Conservation (phyloP, 2,888 invertebrate species). For the Hedychridium roseum region DNA sequence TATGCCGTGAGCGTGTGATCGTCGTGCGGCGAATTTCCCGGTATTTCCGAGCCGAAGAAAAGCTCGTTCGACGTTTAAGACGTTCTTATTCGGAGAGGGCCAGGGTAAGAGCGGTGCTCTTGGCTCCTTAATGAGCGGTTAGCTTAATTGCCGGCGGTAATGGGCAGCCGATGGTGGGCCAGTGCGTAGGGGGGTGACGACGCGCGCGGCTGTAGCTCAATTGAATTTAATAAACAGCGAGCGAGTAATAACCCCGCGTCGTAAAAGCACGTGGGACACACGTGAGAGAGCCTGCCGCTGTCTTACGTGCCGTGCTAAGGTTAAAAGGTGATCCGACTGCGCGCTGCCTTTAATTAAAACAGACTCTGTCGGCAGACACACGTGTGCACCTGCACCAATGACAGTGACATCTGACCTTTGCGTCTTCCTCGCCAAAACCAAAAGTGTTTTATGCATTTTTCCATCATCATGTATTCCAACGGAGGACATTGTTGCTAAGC, state of each 20-base stretch:
- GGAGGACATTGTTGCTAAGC: too few relatives aligned
- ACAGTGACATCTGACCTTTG: background rate
- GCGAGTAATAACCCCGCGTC: conserved; percentile 27
- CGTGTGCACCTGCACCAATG: background rate
- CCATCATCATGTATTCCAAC: too few relatives aligned
- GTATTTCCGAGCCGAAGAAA: too few relatives aligned
- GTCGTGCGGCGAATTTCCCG: too few relatives aligned
- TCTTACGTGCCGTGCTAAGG: conserved; percentile 7
- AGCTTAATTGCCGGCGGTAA: conserved; percentile 26
- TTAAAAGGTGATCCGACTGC: conserved; percentile 23
- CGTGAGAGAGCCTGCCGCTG: conserved; percentile 8
- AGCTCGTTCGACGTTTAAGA: too few relatives aligned
- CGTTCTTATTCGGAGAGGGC: too few relatives aligned
- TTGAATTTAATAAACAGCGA: conserved; percentile 34
- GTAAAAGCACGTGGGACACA: conserved; percentile 31
- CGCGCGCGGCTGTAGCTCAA: conserved; percentile 15
- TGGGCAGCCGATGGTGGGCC: conserved; percentile 4
- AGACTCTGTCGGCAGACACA: background rate
- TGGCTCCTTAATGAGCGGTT: conserved; percentile 15
- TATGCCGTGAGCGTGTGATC: too few relatives aligned
- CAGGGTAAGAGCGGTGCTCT: background rate
- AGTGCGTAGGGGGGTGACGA: conserved; percentile 12
- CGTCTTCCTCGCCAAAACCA: background rate
- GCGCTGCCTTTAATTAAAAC: conserved; percentile 24
- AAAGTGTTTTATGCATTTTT: background rate